Base-by-base conservation (phyloP, 1,140 invertebrate genomes). In the Calephelis nemesis region DNA sequence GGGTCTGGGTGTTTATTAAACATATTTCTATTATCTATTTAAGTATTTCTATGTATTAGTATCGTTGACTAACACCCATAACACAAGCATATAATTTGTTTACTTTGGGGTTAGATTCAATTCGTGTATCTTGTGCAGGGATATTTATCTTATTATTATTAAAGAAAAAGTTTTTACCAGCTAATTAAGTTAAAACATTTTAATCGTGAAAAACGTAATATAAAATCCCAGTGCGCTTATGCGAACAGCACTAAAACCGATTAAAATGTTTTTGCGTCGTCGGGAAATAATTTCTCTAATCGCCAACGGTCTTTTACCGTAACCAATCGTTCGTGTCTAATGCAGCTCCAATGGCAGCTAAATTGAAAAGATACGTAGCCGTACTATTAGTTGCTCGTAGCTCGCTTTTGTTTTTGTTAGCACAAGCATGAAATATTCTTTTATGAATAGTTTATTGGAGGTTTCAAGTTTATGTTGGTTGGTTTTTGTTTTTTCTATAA, bases 321-420 rank as follows among this genome's bases (percentile, higher is more conserved):
- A 65, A 52, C 62, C 62, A 68, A 68, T 72, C 63, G 63, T 40
- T 52, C 70, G 70, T 63, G 5, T 65, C 67, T 72, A 68, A 72
- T 54, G 63, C 47, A 60, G 19, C 66, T 52, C 63, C 65, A 68
- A 72, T 72, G 48, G 63, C 70, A 54, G 70, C 47, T 68, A 68
- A 68, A 72, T 70, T 72, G 63, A 68, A 72, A 67, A 71, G 47
- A 66, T 47, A 62, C 40, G 40, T 12, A 47, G 62, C 39, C 45
- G 13, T 54, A 54, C 62, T 39, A 68, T 65, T 62, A 65, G 54
- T 65, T 69, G 39, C 48, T 15, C 6, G 52, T 45, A 65, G 39
- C 48, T 15, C 6, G 52, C 48, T 58, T 65, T 69, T 72, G 67
- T 72, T 72, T 63, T 40, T 71, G 52, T 65, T 54, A 45, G 65